These are phyloP conservation scores for Prionace glauca DNA, from an alignment of 2,797 vertebrate genomes.

Conservation along the genomic window DNA sequence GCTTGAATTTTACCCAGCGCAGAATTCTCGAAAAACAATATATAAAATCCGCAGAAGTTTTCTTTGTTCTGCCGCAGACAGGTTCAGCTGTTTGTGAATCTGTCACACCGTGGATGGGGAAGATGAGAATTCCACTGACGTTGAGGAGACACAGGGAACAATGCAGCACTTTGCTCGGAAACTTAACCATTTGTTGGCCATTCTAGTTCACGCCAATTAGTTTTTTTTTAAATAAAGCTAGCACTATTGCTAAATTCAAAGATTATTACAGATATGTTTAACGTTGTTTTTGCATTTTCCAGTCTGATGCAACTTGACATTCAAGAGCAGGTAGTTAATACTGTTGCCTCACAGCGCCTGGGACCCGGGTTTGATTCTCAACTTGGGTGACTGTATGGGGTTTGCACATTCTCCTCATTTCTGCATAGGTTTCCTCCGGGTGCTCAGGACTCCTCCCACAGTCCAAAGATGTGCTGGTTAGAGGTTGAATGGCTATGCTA, in stretches of 20 bases:
- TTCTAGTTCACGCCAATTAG: neutral
- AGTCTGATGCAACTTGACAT: neutral
- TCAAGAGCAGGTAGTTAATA: too few relatives aligned
- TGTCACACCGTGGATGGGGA: neutral
- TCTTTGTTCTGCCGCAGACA: neutral
- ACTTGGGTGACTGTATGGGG: too few relatives aligned
- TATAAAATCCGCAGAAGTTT: conserved; percentile 15
- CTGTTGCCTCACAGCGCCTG: too few relatives aligned
- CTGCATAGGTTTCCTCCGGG: too few relatives aligned
- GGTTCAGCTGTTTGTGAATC: neutral
- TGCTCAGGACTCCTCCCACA: too few relatives aligned
- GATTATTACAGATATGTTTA: neutral
- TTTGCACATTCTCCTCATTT: too few relatives aligned
- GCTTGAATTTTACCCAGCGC: neutral
- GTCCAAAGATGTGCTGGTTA: too few relatives aligned
- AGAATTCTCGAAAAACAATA: neutral
- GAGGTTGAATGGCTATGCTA: too few relatives aligned
- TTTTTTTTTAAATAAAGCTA: neutral
- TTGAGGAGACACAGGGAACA: neutral
- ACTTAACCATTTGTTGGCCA: conserved; percentile 1
- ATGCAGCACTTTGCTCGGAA: too few relatives aligned
- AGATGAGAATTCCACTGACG: neutral
- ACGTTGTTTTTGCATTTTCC: neutral
- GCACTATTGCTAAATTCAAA: neutral
- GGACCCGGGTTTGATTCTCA: too few relatives aligned